phyloP scores from a whole-genome alignment of 2,888 invertebrate species.

The Rotaria magnacalcarata region DNA sequence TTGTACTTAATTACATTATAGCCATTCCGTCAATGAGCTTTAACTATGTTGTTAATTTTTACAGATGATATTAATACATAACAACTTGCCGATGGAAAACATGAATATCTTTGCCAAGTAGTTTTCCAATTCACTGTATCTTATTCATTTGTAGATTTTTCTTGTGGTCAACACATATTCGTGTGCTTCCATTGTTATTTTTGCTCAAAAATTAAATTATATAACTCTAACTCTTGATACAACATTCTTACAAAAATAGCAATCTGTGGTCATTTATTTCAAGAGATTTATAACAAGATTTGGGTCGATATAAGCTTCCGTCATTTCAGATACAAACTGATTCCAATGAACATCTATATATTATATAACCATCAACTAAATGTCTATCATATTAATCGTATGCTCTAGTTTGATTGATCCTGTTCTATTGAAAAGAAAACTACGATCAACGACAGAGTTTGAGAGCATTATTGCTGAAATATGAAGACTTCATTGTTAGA shows the following conservation, averaged over 20 bases:
- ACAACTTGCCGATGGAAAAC: background rate
- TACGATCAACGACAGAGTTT: too few species aligned
- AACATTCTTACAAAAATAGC: background rate
- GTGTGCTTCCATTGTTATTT: background rate
- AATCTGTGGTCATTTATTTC: background rate
- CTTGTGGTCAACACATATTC: background rate
- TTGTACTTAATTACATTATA: background rate
- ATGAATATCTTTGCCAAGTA: background rate
- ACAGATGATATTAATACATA: background rate
- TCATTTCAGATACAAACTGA: background rate
- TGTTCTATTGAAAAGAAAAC: too few species aligned
- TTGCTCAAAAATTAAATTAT: background rate
- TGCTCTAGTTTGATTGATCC: too few species aligned
- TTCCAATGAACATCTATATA: background rate
- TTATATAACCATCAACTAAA: too few species aligned
- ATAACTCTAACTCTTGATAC: background rate
- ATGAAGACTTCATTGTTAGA: too few species aligned
- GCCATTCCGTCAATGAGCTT: background rate
- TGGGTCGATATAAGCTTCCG: background rate
- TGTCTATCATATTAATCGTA: too few species aligned
- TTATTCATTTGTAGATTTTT: background rate
- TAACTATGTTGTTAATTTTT: background rate
- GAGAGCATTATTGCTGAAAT: too few species aligned
- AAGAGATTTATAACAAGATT: background rate
- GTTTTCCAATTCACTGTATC: background rate